phyloP scores from a whole-genome alignment of 2,888 invertebrate species.

The Carterocephalus palaemon region DNA sequence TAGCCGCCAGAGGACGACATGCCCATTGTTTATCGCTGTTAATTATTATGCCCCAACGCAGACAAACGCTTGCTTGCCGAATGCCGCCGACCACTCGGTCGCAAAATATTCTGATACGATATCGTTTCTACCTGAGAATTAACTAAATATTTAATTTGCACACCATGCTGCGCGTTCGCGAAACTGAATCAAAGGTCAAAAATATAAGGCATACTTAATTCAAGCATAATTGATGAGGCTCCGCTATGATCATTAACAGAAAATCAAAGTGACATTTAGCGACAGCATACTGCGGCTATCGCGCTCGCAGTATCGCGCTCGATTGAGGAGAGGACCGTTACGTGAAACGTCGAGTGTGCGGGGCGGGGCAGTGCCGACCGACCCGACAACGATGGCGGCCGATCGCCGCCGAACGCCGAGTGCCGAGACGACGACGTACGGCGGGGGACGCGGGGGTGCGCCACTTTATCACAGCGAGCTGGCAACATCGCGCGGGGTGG shows the following conservation, averaged over 20 bases:
- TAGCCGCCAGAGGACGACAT: constrained; percentile 72
- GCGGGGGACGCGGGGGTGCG: constrained; percentile 75
- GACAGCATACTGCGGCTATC: constrained; percentile 61
- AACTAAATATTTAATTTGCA: constrained; percentile 28
- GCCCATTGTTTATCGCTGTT: constrained; percentile 76
- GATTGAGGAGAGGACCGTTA: constrained; percentile 78
- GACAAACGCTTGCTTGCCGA: constrained; percentile 52
- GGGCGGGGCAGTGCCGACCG: constrained; percentile 68
- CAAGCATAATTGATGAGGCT: constrained; percentile 23
- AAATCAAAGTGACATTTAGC: constrained; percentile 46
- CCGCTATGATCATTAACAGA: constrained; percentile 22
- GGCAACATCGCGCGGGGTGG: constrained; percentile 78
- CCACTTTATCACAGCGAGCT: constrained; percentile 76
- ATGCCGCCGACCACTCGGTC: constrained; percentile 48
- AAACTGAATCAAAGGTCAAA: constrained; percentile 14
- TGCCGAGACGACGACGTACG: constrained; percentile 71
- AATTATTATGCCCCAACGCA: constrained; percentile 74
- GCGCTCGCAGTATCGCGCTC: constrained; percentile 74
- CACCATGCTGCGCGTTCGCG: constrained; percentile 13
- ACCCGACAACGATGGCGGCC: constrained; percentile 68
- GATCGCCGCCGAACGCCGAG: constrained; percentile 69
- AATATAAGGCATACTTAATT: constrained; percentile 8
- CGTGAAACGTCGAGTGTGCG: constrained; percentile 74
- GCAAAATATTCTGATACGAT: constrained; percentile 57
- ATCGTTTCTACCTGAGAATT: constrained; percentile 52